Evolutionary conservation across 2,888 invertebrate species (phyloP).

Genomic region (Drosophila neonasuta): DNA sequence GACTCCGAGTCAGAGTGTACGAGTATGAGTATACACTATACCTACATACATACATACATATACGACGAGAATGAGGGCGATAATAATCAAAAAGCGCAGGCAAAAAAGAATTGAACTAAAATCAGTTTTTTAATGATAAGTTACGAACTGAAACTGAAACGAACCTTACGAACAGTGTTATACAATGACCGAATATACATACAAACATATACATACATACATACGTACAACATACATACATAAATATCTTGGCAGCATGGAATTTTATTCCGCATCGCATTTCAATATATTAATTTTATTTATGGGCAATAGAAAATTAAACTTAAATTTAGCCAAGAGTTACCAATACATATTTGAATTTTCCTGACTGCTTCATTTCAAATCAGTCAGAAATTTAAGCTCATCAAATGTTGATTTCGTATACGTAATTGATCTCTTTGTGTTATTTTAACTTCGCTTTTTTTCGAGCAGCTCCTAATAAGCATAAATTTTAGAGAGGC

Average conservation of each 20-base stretch:
- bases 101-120: conserved; percentile 63
- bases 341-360: no score
- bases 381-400: no score
- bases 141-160: conserved; percentile 41
- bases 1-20: conserved; percentile 21
- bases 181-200: not conserved
- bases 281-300: no score
- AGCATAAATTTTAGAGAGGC: no score
- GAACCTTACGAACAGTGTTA: conserved; percentile 2
- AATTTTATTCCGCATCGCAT: no score
- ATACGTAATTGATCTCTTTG: no score
- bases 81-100: conserved; percentile 59
- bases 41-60: not conserved
- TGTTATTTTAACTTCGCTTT: no score
- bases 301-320: no score
- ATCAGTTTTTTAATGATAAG: conserved; percentile 68
- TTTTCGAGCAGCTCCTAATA: no score
- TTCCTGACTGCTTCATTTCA: no score
- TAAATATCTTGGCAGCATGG: not conserved
- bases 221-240: not conserved
- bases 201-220: not conserved
- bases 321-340: no score
- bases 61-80: conserved; percentile 33
- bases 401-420: no score
- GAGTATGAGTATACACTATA: conserved; percentile 1